These are phyloP conservation scores for Orthonevra nobilis DNA, from an alignment of 2,888 invertebrate species.

Conservation along the genomic window DNA sequence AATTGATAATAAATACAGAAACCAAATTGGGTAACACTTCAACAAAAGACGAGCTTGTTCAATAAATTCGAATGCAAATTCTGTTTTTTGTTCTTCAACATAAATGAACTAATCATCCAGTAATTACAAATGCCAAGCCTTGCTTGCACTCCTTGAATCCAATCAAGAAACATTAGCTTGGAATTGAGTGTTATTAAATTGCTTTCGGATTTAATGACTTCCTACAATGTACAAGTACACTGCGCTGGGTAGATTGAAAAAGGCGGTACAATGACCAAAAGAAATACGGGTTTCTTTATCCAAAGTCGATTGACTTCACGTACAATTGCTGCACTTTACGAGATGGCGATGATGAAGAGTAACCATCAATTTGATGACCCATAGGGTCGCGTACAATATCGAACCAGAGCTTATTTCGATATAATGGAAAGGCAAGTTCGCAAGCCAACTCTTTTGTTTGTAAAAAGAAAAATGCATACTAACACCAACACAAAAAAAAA, in stretches of 20 bases:
- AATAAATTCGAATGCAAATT: not conserved
- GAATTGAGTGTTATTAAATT: constrained; percentile 26
- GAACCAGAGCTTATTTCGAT: too few relatives aligned
- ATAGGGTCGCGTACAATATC: too few relatives aligned
- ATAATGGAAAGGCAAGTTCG: constrained; percentile 36
- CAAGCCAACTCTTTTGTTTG: constrained; percentile 45
- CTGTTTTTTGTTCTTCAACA: not conserved
- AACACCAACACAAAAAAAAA: not conserved
- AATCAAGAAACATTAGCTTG: constrained; percentile 9
- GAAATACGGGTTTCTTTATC: not conserved
- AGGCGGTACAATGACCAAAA: not conserved
- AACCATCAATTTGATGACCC: too few relatives aligned
- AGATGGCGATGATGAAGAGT: too few relatives aligned
- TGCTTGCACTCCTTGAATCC: constrained; percentile 16
- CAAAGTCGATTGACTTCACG: not conserved
- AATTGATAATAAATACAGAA: too few relatives aligned
- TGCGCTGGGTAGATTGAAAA: constrained; percentile 9
- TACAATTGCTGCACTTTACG: too few relatives aligned
- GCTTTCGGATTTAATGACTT: constrained; percentile 28
- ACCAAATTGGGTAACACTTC: constrained; percentile 3
- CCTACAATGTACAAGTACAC: constrained; percentile 10
- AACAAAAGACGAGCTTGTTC: not conserved
- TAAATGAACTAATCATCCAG: not conserved
- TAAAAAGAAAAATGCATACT: not conserved
- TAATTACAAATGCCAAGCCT: constrained; percentile 2